These are phyloP conservation scores for Drosophila peninsularis DNA, from an alignment of 2,888 invertebrate genomes.

Conservation along the genomic window DNA sequence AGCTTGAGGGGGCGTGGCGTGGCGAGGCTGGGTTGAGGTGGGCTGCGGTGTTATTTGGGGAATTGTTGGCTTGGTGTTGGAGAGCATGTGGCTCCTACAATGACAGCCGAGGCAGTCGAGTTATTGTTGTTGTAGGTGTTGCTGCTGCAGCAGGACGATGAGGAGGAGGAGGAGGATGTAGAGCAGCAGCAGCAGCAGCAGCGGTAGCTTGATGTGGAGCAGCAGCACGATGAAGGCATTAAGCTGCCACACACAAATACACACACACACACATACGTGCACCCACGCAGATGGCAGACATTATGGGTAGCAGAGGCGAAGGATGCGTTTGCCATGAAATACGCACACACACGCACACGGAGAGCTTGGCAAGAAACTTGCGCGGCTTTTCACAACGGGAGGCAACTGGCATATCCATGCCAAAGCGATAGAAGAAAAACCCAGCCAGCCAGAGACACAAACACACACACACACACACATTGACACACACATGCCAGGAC, in stretches of 20 bases:
- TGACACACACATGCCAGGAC: constrained; percentile 40
- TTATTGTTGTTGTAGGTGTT: constrained; percentile 29
- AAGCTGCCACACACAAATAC: constrained; percentile 63
- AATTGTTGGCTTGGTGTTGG: constrained; percentile 54
- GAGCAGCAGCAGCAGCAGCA: constrained; percentile 13
- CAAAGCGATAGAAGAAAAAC: constrained; percentile 60
- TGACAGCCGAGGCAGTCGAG: constrained; percentile 63
- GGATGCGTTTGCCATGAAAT: constrained; percentile 78
- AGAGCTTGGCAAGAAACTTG: constrained; percentile 69
- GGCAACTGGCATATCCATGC: constrained; percentile 55
- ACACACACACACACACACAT: constrained; percentile 19
- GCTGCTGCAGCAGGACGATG: constrained; percentile 40
- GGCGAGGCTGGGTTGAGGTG: constrained; percentile 1
- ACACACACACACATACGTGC: constrained; percentile 18
- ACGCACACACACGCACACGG: constrained; percentile 39
- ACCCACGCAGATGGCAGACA: constrained; percentile 55
- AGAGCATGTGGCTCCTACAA: constrained; percentile 67
- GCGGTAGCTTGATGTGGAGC: constrained; percentile 15
- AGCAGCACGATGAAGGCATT: constrained; percentile 73
- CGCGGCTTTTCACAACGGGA: constrained; percentile 54
- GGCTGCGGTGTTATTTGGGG: constrained; percentile 24
- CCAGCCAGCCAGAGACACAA: constrained; percentile 38
- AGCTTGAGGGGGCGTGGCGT: background rate
- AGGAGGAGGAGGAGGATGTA: background rate
- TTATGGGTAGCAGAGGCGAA: constrained; percentile 68